Evolutionary conservation across 2,113 vertebrate genomes (phyloP), one percentile per base, ranked within the genome.

Genomic region (Colinus virginianus): DNA sequence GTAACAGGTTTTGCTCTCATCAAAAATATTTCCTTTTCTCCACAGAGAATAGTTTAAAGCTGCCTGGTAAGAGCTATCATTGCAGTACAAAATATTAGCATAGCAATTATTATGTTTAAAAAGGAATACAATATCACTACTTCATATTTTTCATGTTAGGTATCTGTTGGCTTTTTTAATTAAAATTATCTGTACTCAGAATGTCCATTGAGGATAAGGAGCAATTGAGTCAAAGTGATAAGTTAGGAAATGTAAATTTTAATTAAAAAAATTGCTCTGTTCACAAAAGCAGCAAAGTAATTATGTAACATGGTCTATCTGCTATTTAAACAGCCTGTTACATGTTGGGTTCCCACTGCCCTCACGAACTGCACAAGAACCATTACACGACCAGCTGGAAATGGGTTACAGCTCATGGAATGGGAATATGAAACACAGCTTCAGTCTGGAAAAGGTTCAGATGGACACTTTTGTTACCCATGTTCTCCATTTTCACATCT

Each of bases 171-270:
- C 46, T 94, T 74, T 77, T 92, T 61, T 11, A 96, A 84, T 95
- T 95, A 95, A 91, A 90, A 55, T 93, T 93, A 88, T 49, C 86
- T 86, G 26, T 36, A 80, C 55, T 94, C 40, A 45, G 38, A 93
- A 72, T 48, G 68, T 42, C 91, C 83, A 48, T 1, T 53, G 90
- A 89, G 64, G 61, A 71, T 77, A 94, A 87, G 38, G 75, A 93
- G 75, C 72, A 95, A 75, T 26, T 32, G 78, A 75, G 68, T 79
- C 62, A 94, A 93, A 95, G 89, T 28, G 55, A 12, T 56, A 88
- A 82, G 34, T 77, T 80, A 51, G 12, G 19, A 85, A 88, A 92
- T 49, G 62, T 61, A 86, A 87, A 69, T 81, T 80, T 91, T 88
- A 94, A 84, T 90, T 86, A 6, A 87, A 85, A 62, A 79, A 79